Percentiles rank a stretch among this genome's conserved stretches.
These are phyloP conservation scores for Drosophila aldrichi DNA, from an alignment of 2,888 invertebrate species.

Conservation along the genomic window DNA sequence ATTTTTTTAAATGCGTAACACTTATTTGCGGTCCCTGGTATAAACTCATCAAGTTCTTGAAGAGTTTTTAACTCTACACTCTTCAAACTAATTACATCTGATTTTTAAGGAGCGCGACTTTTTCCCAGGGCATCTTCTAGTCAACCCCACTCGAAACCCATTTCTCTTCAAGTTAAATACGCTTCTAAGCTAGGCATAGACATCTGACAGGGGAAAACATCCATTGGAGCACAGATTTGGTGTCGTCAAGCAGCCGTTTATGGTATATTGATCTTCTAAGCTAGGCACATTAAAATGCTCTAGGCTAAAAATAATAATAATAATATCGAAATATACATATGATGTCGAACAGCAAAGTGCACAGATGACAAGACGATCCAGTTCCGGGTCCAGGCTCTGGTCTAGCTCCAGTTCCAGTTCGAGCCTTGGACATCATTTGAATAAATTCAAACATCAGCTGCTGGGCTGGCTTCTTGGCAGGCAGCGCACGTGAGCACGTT, in stretches of 20 bases:
- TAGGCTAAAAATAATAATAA: too few species aligned
- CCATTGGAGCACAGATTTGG: too few species aligned
- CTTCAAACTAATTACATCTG: too few species aligned
- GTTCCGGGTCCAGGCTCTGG: not conserved
- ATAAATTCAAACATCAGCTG: constrained; percentile 67
- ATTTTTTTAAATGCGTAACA: too few species aligned
- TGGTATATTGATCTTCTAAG: not conserved
- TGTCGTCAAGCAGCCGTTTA: not conserved
- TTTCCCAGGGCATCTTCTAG: not conserved
- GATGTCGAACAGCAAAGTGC: constrained; percentile 27
- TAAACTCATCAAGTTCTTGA: too few species aligned
- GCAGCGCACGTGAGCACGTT: constrained; percentile 70
- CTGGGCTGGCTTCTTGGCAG: constrained; percentile 53
- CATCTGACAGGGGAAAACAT: not conserved
- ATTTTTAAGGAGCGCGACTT: not conserved
- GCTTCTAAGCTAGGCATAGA: not conserved
- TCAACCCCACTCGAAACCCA: not conserved
- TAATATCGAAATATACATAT: not conserved
- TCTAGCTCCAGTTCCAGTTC: constrained; percentile 4
- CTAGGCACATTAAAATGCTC: not conserved
- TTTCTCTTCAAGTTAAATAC: not conserved
- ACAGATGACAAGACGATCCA: constrained; percentile 4
- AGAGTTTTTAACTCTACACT: too few species aligned
- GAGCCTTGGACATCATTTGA: too few species aligned
- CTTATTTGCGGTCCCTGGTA: too few species aligned